These are phyloP conservation scores for Drosophila buzzatii DNA, from an alignment of 2,888 invertebrate genomes.

Conservation along the genomic window DNA sequence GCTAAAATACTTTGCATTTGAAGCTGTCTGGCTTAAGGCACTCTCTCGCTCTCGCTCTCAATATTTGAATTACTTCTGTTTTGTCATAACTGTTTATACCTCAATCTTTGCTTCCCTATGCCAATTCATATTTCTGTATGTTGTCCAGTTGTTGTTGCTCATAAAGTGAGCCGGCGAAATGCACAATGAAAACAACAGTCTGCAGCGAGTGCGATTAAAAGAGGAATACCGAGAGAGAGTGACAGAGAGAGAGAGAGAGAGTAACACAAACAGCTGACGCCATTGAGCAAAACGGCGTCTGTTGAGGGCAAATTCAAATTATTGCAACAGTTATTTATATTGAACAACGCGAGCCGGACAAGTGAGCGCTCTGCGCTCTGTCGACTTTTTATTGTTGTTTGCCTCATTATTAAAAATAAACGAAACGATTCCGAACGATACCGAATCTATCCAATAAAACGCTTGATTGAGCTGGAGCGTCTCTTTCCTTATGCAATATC, in stretches of 20 bases:
- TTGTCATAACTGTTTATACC: conserved; percentile 21
- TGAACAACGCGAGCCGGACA: conserved; percentile 42
- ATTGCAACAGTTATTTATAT: conserved; percentile 49
- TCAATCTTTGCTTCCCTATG: conserved; percentile 21
- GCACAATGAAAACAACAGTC: conserved; percentile 39
- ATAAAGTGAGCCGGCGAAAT: conserved; percentile 67
- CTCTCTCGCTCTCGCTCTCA: conserved; percentile 20
- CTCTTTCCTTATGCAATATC: conserved; percentile 21
- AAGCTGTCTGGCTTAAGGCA: conserved; percentile 17
- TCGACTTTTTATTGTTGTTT: conserved; percentile 20
- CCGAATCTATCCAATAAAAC: conserved; percentile 40
- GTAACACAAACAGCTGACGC: conserved; percentile 59
- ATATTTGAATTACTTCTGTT: conserved; percentile 33
- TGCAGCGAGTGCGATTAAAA: conserved; percentile 13
- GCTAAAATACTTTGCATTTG: conserved; percentile 20
- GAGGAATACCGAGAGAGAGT: conserved; percentile 9
- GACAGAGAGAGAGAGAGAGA: conserved; percentile 4
- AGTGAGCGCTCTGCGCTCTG: conserved; percentile 7
- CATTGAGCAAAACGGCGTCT: conserved; percentile 40
- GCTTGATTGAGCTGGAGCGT: conserved; percentile 62
- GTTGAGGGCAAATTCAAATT: conserved; percentile 43
- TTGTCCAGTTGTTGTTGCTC: conserved; percentile 1
- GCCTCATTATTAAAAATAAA: conserved; percentile 31
- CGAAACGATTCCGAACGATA: conserved; percentile 46
- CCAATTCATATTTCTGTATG: conserved; percentile 31